These are phyloP conservation scores for Rhinoptilus africanus DNA, from an alignment of 2,113 vertebrate genomes.

Conservation along the genomic window DNA sequence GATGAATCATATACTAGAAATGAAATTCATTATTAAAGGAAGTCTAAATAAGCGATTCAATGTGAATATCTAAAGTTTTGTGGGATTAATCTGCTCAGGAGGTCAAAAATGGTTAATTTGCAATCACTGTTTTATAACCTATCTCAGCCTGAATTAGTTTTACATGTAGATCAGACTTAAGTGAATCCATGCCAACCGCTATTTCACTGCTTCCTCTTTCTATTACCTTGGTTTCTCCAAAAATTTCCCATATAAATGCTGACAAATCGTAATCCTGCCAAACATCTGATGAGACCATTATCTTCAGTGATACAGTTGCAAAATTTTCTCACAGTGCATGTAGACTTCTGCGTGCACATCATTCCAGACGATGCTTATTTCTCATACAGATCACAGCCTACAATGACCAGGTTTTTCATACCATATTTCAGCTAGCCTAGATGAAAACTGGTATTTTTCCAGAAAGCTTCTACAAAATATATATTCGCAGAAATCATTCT, in stretches of 20 bases:
- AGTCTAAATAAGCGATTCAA: not conserved
- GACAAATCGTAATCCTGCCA: not conserved
- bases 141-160: not conserved
- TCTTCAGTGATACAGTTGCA: not conserved
- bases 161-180: not conserved
- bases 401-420: not conserved
- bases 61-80: not conserved
- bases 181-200: not conserved
- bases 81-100: not conserved
- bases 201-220: not conserved
- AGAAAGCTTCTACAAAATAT: not conserved
- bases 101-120: not conserved
- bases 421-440: not conserved
- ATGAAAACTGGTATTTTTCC: not conserved
- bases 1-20: conserved; percentile 2
- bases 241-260: not conserved
- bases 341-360: not conserved
- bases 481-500: not conserved
- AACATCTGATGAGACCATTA: not conserved
- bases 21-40: conserved; percentile 6
- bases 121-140: not conserved
- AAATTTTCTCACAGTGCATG: not conserved
- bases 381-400: not conserved
- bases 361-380: not conserved
- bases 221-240: not conserved